A percentile compares a stretch with the other conserved stretches of the same genome.
These are phyloP conservation scores for Stichodactyla mertensii DNA, from an alignment of 64 coral and sea anemone species.

Conservation along the genomic window DNA sequence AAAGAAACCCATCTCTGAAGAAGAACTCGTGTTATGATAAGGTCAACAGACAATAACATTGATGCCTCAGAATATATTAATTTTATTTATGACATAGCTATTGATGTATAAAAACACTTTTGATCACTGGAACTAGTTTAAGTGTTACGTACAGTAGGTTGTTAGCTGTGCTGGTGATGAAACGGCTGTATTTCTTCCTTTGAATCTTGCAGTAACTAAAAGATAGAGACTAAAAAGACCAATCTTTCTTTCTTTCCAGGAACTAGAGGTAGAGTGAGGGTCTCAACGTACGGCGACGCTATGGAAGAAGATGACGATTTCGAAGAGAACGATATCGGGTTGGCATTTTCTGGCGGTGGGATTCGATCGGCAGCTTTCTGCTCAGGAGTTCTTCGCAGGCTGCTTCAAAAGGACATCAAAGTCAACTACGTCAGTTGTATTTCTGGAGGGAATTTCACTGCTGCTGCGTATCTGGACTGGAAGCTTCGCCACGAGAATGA, in stretches of 20 bases:
- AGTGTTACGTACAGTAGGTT: too few relatives aligned
- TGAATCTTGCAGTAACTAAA: neutral
- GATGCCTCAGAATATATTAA: too few relatives aligned
- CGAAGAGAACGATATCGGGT: conserved; percentile 27
- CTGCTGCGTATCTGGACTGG: conserved; percentile 71
- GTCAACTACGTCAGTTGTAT: conserved; percentile 80
- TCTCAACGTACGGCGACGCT: neutral
- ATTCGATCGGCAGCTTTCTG: conserved; percentile 67
- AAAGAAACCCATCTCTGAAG: too few relatives aligned
- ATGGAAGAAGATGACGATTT: conserved; percentile 12
- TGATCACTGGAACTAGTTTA: too few relatives aligned
- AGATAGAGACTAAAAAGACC: neutral
- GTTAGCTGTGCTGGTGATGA: too few relatives aligned
- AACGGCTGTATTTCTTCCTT: too few relatives aligned
- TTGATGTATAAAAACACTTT: too few relatives aligned
- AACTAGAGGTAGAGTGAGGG: neutral
- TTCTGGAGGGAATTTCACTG: conserved; percentile 78
- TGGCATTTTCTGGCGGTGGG: conserved; percentile 74
- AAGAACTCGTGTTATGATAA: too few relatives aligned
- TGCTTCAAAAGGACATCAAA: conserved; percentile 52
- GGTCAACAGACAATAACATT: too few relatives aligned
- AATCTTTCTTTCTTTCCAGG: neutral
- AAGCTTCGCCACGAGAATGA: conserved; percentile 44
- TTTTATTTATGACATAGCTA: too few relatives aligned
- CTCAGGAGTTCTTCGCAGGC: conserved; percentile 63